Base-by-base conservation (phyloP, 2,113 vertebrate species). In the Cathartes aura region DNA sequence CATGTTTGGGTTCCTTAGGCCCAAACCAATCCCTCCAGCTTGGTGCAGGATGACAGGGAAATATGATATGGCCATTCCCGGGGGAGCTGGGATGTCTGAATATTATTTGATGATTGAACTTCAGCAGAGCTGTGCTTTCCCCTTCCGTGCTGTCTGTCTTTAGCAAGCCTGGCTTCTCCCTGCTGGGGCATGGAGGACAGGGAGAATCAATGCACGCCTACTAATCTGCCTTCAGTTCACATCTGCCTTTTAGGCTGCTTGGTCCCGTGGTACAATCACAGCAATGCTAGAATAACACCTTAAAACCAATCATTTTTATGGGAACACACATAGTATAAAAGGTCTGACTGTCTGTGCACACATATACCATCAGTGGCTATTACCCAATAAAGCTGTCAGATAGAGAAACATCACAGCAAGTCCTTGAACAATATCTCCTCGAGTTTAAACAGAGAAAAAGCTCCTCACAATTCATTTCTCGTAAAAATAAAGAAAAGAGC, bases 331-430 rank as follows among this genome's bases (percentile, higher is more conserved):
- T 40, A 95, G 91, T 96, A 92, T 97, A 96, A 98, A 97, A 97
- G 96, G 95, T 93, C 97, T 97, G 95, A 91, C 96, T 97, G 93
- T 94, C 97, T 90, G 92, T 94, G 95, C 97, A 95, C 91, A 95
- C 89, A 90, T 94, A 97, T 94, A 97, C 98, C 87, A 89, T 95
- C 97, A 94, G 93, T 94, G 68, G 97, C 98, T 96, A 96, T 96
- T 96, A 97, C 96, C 81, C 95, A 97, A 97, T 98, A 98, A 98
- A 98, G 89, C 97, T 98, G 97, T 97, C 98, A 98, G 91, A 85
- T 83, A 95, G 94, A 98, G 98, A 98, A 98, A 97, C 96, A 97
- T 97, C 96, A 85, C 64, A 20, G 95, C 93, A 95, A 98, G 97
- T 98, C 92, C 95, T 98, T 98, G 98, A 98, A 98, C 94, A 96